A percentile compares a stretch with the other conserved stretches of the same genome.
These are phyloP conservation scores for Syrmaticus mikado DNA, from an alignment of 2,113 vertebrate species.

Conservation along the genomic window DNA sequence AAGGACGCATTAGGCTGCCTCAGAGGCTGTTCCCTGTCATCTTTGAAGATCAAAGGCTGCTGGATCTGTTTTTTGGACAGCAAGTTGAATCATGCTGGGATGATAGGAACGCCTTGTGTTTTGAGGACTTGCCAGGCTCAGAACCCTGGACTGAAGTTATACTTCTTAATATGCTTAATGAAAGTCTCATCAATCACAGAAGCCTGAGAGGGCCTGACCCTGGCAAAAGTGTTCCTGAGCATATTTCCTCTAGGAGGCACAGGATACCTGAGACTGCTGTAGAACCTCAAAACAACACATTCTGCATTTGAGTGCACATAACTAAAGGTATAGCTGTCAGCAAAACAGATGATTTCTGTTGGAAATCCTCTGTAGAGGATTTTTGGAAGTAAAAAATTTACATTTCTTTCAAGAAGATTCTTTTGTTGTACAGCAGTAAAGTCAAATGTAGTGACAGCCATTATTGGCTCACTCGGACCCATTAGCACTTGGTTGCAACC, in stretches of 20 bases:
- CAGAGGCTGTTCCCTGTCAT: constrained; percentile 65
- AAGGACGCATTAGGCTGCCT: constrained; percentile 66
- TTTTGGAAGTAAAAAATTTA: not conserved
- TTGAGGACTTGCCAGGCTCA: constrained; percentile 9
- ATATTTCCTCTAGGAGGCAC: not conserved
- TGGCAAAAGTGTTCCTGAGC: not conserved
- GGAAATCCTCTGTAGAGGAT: not conserved
- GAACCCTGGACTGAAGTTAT: constrained; percentile 46
- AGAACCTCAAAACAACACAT: not conserved
- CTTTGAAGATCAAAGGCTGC: constrained; percentile 74
- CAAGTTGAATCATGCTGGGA: constrained; percentile 68
- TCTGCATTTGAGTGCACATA: not conserved
- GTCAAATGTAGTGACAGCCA: not conserved
- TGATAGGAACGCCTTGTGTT: constrained; percentile 70
- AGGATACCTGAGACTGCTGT: not conserved
- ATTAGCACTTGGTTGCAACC: not conserved
- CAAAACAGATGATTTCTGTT: not conserved
- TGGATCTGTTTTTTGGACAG: constrained; percentile 63
- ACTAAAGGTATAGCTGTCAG: constrained; percentile 1
- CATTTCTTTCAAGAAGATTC: not conserved
- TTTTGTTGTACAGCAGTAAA: not conserved
- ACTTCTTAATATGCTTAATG: not conserved
- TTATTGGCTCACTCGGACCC: not conserved
- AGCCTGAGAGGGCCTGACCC: not conserved
- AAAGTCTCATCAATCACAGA: constrained; percentile 19